These are phyloP conservation scores for Catagonus wagneri DNA, from an alignment of 2,113 vertebrate species.

Conservation along the genomic window DNA sequence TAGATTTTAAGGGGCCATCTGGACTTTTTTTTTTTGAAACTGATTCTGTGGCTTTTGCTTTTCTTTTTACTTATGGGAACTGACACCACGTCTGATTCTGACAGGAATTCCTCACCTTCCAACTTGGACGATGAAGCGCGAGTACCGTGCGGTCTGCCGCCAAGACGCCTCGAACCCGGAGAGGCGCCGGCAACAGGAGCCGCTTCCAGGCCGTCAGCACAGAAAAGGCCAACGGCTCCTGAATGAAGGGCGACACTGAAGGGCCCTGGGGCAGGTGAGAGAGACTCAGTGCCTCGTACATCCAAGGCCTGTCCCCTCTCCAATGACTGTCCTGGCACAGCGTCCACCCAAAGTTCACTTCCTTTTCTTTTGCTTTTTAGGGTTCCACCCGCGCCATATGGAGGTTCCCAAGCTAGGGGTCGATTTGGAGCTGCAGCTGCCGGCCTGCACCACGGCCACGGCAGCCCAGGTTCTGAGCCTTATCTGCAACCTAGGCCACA, in stretches of 20 bases:
- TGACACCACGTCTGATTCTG: not conserved
- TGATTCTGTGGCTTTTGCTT: not conserved
- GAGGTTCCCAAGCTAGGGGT: no score
- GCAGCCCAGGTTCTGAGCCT: no score
- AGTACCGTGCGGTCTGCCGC: not conserved
- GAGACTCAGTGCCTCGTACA: not conserved
- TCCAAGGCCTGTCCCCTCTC: not conserved
- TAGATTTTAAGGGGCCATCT: conserved; percentile 30
- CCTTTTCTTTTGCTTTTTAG: no score
- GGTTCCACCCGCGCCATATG: no score
- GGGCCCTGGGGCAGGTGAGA: no score
- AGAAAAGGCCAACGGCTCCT: not conserved
- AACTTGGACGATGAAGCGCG: not conserved
- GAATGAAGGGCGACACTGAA: not conserved
- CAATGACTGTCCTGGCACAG: not conserved
- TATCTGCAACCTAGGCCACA: no score
- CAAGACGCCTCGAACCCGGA: not conserved
- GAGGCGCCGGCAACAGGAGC: not conserved
- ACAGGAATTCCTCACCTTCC: not conserved
- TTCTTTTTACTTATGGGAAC: not conserved
- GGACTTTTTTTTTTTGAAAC: not conserved
- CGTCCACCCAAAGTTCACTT: not conserved
- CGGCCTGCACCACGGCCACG: no score
- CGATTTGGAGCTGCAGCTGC: no score
- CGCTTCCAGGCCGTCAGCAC: not conserved